Evolutionary conservation across 2,113 vertebrate genomes (phyloP).

Genomic region (Chamaea fasciata): DNA sequence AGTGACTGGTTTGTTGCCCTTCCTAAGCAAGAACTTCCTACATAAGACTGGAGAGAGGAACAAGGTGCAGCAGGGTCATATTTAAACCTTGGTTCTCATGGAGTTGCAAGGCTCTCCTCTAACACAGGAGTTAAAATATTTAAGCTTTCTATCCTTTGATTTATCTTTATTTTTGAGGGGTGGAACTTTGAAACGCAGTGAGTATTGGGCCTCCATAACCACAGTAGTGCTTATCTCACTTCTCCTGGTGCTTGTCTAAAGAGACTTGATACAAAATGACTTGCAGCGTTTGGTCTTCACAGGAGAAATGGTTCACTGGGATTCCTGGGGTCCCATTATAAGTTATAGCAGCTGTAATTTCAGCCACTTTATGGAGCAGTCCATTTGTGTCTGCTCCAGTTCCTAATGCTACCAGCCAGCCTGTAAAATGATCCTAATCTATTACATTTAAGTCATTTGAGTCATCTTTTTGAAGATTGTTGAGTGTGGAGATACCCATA

Average conservation of each 20-base stretch:
- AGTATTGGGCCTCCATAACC: not conserved
- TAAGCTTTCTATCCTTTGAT: not conserved
- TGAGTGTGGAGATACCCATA: constrained; percentile 52
- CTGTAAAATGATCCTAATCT: constrained; percentile 74
- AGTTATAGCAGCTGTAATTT: constrained; percentile 59
- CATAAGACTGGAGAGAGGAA: rapidly evolving
- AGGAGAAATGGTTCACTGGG: constrained; percentile 1
- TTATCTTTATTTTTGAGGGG: not conserved
- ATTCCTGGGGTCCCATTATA: constrained; percentile 1
- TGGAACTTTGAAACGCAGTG: not conserved
- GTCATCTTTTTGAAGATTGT: constrained; percentile 72
- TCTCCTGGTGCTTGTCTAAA: not conserved
- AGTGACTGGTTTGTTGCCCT: not conserved
- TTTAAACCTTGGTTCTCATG: not conserved
- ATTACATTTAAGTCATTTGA: constrained; percentile 67
- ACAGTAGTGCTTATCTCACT: not conserved
- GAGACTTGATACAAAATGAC: not conserved
- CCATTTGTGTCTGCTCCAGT: constrained; percentile 46
- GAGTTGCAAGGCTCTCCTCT: not conserved
- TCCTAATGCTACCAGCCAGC: constrained; percentile 63
- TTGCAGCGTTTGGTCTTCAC: not conserved
- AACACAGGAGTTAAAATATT: not conserved
- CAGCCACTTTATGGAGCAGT: constrained; percentile 54
- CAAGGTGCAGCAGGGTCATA: rapidly evolving
- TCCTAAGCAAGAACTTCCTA: not conserved